Base-by-base conservation (phyloP, 2,888 invertebrate species). In the Brachyopa scutellaris region DNA sequence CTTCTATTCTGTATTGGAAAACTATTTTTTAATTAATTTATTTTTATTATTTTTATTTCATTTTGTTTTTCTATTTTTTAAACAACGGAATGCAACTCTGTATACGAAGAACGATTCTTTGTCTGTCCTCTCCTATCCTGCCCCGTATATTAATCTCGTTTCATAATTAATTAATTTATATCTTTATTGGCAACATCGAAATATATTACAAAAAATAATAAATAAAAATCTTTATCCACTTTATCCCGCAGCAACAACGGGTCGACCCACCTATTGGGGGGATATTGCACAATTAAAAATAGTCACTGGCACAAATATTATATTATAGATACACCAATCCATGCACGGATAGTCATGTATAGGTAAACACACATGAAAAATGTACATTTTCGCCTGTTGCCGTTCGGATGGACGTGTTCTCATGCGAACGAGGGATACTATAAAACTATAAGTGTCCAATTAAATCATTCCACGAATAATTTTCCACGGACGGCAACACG, bases 381-480 rank as follows among this genome's bases (percentile, higher is more conserved):
- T 38, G 13, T 11, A 15, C 57, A 33, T 49, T 59, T 59, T 66
- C 33, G 74, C 57, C 49, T 66, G 73, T 74, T 74, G 73, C 45
- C 66, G 26, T 64, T 74, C 67, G 61, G 61, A 61, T 62, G 33
- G 62, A 77, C 29, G 64, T 21, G 59, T 29, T 26, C 33, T 36
- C 17, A 23, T 38, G 67, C 47, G 8, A 13, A 9, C 57, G 31
- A 55, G 19, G 59, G 42, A 67, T 36, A 36, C 76, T 55, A 61
- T 59, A 45, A 78, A 74, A 79, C 11, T 59, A 61, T 55, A 74
- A 76, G 69, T 76, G 76, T 64, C 80, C 80, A 80, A 76, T 80
- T 80, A 80, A 80, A 80, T 70, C 64, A 80, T 80, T 76, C 76
- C 76, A 76, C 69, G 51, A 76, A 80, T 70, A 70, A 80, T 64